Conservation (phyloP, 2,113 vertebrate species). For the Ranitomeya imitator region DNA sequence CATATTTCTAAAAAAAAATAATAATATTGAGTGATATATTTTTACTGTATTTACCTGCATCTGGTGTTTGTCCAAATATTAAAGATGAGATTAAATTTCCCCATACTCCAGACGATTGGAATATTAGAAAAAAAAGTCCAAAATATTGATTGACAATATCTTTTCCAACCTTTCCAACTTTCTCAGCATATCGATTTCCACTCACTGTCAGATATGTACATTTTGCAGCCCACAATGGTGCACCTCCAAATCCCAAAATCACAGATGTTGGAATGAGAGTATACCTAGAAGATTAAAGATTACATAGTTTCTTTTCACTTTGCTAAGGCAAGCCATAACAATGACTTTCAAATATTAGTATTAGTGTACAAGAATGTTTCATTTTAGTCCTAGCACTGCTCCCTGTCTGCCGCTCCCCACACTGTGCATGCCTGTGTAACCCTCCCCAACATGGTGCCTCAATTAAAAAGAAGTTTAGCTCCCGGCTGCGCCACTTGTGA, state of each 20-base stretch:
- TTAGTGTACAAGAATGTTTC: background rate
- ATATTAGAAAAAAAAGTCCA: slow-evolving; percentile 92
- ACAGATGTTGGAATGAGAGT: slow-evolving; percentile 88
- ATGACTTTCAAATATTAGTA: background rate
- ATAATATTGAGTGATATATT: background rate
- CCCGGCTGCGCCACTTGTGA: too few species aligned
- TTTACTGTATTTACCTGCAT: slow-evolving; percentile 71
- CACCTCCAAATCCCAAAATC: slow-evolving; percentile 89
- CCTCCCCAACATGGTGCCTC: too few species aligned
- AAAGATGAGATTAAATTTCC: slow-evolving; percentile 96
- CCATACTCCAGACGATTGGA: slow-evolving; percentile 90
- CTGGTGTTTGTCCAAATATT: slow-evolving; percentile 79
- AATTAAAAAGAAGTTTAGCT: too few species aligned
- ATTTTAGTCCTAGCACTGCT: background rate
- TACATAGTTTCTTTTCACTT: slow-evolving; percentile 11
- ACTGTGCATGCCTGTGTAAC: too few species aligned
- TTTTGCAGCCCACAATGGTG: slow-evolving; percentile 93
- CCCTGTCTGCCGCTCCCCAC: too few species aligned
- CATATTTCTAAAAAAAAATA: background rate
- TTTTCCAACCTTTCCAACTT: slow-evolving; percentile 69
- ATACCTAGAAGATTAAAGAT: slow-evolving; percentile 75
- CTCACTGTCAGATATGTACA: slow-evolving; percentile 87
- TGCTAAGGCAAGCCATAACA: background rate
- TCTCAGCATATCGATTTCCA: slow-evolving; percentile 73
- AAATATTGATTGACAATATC: slow-evolving; percentile 91